Percentiles rank a stretch among this genome's conserved stretches.
phyloP scores from a whole-genome alignment of 2,888 invertebrate species.

The Pachymerium ferrugineum region DNA sequence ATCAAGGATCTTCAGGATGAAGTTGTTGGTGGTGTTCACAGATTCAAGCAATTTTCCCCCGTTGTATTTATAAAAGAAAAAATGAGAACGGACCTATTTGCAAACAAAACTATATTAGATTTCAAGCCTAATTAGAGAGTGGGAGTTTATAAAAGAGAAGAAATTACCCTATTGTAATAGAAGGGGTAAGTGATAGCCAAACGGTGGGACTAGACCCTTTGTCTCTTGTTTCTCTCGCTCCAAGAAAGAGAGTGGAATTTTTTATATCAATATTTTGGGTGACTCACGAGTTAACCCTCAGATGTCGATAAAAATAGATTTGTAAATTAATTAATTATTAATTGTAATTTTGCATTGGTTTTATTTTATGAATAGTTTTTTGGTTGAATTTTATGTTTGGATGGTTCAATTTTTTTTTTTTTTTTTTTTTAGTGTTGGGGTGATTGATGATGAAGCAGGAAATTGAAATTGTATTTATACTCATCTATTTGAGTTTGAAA shows the following conservation, averaged over 20 bases:
- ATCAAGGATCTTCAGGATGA: too few species aligned
- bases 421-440: too few species aligned
- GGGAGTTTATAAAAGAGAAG: neutral
- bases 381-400: constrained; percentile 11
- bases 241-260: neutral
- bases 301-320: constrained; percentile 18
- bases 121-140: constrained; percentile 1
- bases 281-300: neutral
- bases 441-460: too few species aligned
- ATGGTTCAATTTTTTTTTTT: too few species aligned
- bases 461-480: neutral
- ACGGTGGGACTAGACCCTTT: constrained; percentile 22
- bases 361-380: neutral
- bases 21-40: neutral
- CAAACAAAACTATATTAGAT: constrained; percentile 9
- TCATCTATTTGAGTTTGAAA: neutral
- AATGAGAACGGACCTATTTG: constrained; percentile 24
- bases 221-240: constrained; percentile 9
- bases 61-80: neutral
- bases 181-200: constrained; percentile 17
- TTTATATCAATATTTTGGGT: constrained; percentile 15
- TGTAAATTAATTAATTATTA: constrained; percentile 18
- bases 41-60: neutral
- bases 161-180: neutral
- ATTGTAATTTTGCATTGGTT: neutral